These are phyloP conservation scores for Dromius quadrimaculatus DNA, from an alignment of 2,888 invertebrate genomes.

Conservation along the genomic window DNA sequence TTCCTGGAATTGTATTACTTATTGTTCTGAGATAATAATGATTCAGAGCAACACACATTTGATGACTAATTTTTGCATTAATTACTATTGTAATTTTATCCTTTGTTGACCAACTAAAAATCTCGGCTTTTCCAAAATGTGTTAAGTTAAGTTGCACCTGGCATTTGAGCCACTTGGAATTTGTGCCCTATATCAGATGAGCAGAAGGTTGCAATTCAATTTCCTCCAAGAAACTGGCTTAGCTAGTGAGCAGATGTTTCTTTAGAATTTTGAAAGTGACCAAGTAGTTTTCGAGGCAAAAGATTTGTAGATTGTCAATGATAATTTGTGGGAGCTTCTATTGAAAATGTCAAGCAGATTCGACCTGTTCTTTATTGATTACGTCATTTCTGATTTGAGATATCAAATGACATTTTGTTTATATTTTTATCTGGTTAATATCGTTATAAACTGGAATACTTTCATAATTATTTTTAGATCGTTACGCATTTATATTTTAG, in stretches of 20 bases:
- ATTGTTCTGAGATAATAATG: background rate
- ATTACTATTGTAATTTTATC: background rate
- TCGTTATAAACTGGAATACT: background rate
- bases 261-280: conserved; percentile 10
- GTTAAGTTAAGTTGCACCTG: conserved; percentile 9
- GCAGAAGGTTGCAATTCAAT: conserved; percentile 7
- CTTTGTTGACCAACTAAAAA: background rate
- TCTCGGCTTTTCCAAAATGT: background rate
- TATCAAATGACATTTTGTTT: conserved; percentile 1
- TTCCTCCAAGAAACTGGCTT: background rate
- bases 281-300: background rate
- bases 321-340: too few relatives aligned
- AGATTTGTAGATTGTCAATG: background rate
- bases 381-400: background rate
- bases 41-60: background rate
- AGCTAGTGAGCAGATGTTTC: conserved; percentile 16
- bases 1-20: background rate
- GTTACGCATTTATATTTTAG: conserved; percentile 12
- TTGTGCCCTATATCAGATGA: background rate
- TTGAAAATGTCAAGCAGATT: too few relatives aligned
- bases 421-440: background rate
- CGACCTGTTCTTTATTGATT: too few relatives aligned
- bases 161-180: background rate
- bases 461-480: conserved; percentile 24
- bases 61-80: conserved; percentile 9